A percentile compares a stretch with the other conserved stretches of the same genome.
These are phyloP conservation scores for Albula goreensis DNA, from an alignment of 2,113 vertebrate genomes.

Conservation along the genomic window DNA sequence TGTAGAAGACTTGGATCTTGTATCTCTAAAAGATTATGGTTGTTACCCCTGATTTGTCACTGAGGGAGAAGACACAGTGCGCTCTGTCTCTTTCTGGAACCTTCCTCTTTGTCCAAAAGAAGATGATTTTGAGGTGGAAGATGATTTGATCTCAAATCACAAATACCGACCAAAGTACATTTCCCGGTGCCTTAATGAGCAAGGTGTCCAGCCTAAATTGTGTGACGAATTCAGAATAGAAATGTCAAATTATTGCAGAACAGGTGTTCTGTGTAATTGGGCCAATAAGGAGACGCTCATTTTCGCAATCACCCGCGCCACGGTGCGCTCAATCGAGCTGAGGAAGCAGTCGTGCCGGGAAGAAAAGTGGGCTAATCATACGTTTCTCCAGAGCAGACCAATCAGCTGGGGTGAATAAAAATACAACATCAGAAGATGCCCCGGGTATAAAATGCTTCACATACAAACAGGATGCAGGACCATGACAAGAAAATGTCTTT, in stretches of 20 bases:
- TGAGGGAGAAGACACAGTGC: not conserved
- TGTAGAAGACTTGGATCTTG: not conserved
- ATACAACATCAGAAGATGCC: not conserved
- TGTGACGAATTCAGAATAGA: not conserved
- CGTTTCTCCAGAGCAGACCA: not conserved
- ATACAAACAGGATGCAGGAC: not conserved
- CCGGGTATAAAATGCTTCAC: not conserved
- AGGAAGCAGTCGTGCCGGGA: not conserved
- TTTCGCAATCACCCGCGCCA: not conserved
- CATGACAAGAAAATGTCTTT: not conserved
- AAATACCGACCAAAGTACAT: no score
- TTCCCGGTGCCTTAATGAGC: not conserved
- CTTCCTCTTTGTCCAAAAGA: not conserved
- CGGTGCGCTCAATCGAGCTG: not conserved
- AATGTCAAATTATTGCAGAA: not conserved
- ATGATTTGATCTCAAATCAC: no score
- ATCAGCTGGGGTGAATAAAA: not conserved
- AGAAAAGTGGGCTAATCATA: not conserved
- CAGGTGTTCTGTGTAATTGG: not conserved
- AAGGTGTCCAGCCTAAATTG: not conserved
- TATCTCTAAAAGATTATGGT: not conserved
- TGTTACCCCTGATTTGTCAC: not conserved
- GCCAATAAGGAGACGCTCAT: not conserved
- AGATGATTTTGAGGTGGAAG: no score
- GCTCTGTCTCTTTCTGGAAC: not conserved